A percentile compares a stretch with the other conserved stretches of the same genome.
Conservation (phyloP, 2,888 invertebrate species). For the Scaeva pyrastri region DNA sequence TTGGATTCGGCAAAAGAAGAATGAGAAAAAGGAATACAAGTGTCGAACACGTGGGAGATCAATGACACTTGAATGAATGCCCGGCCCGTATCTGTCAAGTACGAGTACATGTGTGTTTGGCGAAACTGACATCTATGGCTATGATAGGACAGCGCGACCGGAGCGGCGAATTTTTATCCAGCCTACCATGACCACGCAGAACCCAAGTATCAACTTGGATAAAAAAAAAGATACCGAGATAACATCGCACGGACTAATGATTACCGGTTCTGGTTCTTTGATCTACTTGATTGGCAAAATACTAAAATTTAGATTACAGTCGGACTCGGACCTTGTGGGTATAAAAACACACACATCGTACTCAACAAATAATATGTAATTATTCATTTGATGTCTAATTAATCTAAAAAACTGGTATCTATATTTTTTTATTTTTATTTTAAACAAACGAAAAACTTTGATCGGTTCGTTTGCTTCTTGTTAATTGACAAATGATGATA, state of each 20-base stretch:
- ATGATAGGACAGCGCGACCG: neutral
- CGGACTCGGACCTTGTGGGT: constrained; percentile 1
- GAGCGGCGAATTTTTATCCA: constrained; percentile 14
- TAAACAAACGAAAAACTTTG: neutral
- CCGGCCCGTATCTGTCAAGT: neutral
- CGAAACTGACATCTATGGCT: constrained; percentile 10
- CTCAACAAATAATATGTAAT: constrained; percentile 9
- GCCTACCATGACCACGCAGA: constrained; percentile 31
- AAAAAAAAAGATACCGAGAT: neutral
- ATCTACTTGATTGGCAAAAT: constrained; percentile 31
- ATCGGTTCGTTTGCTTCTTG: constrained; percentile 7
- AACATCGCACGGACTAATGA: constrained; percentile 16
- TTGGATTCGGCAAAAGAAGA: neutral
- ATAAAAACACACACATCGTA: neutral
- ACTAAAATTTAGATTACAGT: neutral
- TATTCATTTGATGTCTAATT: constrained; percentile 36
- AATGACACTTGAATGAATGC: neutral
- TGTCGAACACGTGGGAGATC: neutral
- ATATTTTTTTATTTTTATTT: neutral
- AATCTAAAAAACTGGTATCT: neutral
- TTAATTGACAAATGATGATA: constrained; percentile 32
- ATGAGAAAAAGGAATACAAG: neutral
- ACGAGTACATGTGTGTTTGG: neutral
- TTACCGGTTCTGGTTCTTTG: constrained; percentile 52
- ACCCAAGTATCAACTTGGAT: constrained; percentile 11